Conservation (phyloP, 1,140 invertebrate species). For the Panulirus ornatus region DNA sequence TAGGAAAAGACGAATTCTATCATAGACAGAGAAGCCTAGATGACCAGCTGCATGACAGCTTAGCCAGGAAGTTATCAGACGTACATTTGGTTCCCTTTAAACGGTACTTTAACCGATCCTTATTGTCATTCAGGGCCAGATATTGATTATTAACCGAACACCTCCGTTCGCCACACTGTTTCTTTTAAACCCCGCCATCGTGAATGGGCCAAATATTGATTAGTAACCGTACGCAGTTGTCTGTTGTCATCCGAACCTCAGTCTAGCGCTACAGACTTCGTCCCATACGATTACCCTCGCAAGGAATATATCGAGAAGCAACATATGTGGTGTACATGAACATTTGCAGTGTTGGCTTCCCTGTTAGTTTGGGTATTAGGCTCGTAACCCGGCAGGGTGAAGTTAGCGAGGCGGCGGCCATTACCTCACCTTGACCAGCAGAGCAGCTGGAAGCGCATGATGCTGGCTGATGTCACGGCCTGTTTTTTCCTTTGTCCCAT, state of each 20-base stretch:
- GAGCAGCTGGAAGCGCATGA: background rate
- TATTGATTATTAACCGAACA: constrained; percentile 50
- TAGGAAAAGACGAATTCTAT: too few relatives aligned
- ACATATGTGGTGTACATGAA: background rate
- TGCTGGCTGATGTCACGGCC: background rate
- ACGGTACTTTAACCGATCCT: constrained; percentile 43
- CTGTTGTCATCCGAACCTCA: background rate
- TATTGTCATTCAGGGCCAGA: constrained; percentile 44
- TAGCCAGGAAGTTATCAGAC: background rate
- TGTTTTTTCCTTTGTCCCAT: background rate
- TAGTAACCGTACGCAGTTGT: background rate
- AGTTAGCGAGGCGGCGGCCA: background rate
- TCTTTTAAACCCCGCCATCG: constrained; percentile 27
- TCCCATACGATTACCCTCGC: background rate
- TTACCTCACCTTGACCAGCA: background rate
- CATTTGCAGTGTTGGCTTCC: background rate
- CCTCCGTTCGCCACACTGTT: constrained; percentile 37
- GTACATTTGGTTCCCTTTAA: background rate
- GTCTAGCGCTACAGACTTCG: background rate
- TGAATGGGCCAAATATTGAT: constrained; percentile 13
- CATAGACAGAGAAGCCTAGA: too few relatives aligned
- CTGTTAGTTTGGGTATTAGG: background rate
- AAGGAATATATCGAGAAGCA: background rate
- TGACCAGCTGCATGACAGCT: too few relatives aligned
- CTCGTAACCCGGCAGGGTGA: background rate